Evolutionary conservation across 2,113 vertebrate species (phyloP), one percentile per base, ranked within the genome.

Genomic region (Scomber colias): DNA sequence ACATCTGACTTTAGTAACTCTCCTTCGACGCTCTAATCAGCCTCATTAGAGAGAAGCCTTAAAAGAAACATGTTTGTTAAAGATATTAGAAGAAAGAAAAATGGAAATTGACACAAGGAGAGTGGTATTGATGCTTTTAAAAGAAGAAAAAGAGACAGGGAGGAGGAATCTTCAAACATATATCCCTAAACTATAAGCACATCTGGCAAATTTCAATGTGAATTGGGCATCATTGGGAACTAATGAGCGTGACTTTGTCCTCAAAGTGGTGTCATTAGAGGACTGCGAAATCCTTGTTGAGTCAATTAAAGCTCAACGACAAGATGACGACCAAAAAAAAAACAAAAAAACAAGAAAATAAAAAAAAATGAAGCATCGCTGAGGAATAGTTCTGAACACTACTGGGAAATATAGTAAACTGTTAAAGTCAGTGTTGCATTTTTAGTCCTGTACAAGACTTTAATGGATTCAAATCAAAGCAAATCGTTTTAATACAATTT

Each of bases 291-390:
- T 92, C 90, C 87, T 89, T 71, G 87, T 87, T 90, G 83, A 90
- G 87, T 83, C 90, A 91, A 90, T 89, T 91, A 89, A 89, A 90
- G 85, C 75, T 88, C 85, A 82, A 86, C 57, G 67, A 89, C 79
- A 83, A 57, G 68, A 83, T 67, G 85, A 83, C 11, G 64, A 82
- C 56, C 80, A 61, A 68, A 74, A 81, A 78, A 75, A 7, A 40
- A 40, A 40, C 7, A 40, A 35, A 35, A 35, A 35, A 35, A 35
- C 4, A 35, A 35, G 7, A 35, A 35, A 3, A 35, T 7, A 3
- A 35, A 40, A 7, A 40, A 9, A 27, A 7, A 40, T 1, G 2
- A 49, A 83, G 74, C 17, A 21, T 85, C 62, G 2, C 69, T 6
- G 4, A 86, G 86, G 82, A 87, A 80, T 57, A 68, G 19, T 46